Evolutionary conservation across 92 coral and sea anemone genomes (phyloP).

Genomic region (Muricea muricata): DNA sequence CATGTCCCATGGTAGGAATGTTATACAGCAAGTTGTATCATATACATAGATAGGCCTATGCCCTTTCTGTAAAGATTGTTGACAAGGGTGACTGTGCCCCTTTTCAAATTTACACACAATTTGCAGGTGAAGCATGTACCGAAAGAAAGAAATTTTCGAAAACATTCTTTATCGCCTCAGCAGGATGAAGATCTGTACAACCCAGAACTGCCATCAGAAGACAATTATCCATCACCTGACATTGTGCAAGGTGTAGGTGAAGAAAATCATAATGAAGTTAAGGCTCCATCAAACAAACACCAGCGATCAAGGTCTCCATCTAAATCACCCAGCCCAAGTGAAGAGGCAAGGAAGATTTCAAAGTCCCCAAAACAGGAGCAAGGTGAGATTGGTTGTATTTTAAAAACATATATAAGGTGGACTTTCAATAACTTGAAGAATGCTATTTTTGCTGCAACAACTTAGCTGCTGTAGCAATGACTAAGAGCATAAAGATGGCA

Average conservation of each 20-base stretch:
- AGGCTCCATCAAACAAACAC: not conserved
- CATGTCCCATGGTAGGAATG: too few relatives aligned
- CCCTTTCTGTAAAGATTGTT: too few relatives aligned
- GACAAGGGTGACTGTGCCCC: too few relatives aligned
- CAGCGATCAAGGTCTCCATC: not conserved
- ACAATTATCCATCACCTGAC: not conserved
- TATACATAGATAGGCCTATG: too few relatives aligned
- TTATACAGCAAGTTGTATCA: too few relatives aligned
- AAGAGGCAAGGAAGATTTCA: not conserved
- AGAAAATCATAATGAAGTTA: not conserved
- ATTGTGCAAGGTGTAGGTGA: not conserved
- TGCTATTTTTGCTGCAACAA: too few relatives aligned
- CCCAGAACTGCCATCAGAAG: not conserved
- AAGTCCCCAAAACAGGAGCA: not conserved
- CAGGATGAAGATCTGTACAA: not conserved
- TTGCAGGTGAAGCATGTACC: not conserved
- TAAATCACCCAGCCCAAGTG: not conserved
- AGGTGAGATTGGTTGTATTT: not conserved
- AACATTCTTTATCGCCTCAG: not conserved
- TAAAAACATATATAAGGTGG: too few relatives aligned
- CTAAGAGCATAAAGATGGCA: too few relatives aligned
- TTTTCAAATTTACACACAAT: too few relatives aligned
- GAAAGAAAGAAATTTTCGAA: constrained; percentile 13
- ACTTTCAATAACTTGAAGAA: too few relatives aligned
- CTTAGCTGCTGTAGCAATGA: too few relatives aligned